phyloP scores from a whole-genome alignment of 1,140 invertebrate species.

The Zaprionus capensis region DNA sequence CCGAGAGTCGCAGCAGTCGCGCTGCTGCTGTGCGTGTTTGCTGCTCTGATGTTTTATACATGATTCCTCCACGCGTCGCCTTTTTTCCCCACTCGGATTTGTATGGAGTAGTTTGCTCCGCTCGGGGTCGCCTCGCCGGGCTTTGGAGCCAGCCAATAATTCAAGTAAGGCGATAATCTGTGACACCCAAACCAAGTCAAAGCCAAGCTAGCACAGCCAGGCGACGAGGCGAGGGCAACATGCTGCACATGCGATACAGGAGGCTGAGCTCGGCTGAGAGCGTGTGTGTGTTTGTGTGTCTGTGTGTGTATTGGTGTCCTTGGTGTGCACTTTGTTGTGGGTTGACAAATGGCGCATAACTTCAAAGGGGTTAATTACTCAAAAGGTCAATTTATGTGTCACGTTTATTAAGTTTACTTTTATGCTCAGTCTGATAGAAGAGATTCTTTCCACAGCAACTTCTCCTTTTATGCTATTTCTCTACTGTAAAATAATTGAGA shows the following conservation, averaged over 20 bases:
- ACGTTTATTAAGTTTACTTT: slow-evolving; percentile 34
- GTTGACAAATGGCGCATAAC: slow-evolving; percentile 64
- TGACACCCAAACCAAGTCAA: slow-evolving; percentile 57
- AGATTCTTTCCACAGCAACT: too few species aligned
- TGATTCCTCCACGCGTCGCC: slow-evolving; percentile 62
- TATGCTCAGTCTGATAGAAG: slow-evolving; percentile 4
- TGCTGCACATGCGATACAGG: slow-evolving; percentile 19
- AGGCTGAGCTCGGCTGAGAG: not conserved
- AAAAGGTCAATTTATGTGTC: slow-evolving; percentile 55
- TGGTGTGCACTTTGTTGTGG: slow-evolving; percentile 48
- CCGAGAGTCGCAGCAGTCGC: not conserved
- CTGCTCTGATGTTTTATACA: slow-evolving; percentile 76
- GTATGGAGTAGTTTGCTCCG: slow-evolving; percentile 58
- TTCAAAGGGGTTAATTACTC: slow-evolving; percentile 65
- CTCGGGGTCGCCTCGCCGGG: slow-evolving; percentile 4
- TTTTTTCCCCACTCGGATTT: slow-evolving; percentile 49
- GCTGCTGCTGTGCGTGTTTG: slow-evolving; percentile 53
- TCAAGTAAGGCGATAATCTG: slow-evolving; percentile 74
- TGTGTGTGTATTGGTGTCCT: slow-evolving; percentile 14
- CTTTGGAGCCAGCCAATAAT: slow-evolving; percentile 58
- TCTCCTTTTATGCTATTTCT: too few species aligned
- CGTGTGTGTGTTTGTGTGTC: slow-evolving; percentile 6
- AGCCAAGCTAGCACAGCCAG: not conserved
- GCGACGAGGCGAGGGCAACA: slow-evolving; percentile 36
- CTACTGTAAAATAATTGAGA: too few species aligned